Evolutionary conservation across 2,888 invertebrate genomes (phyloP).

Genomic region (Rhingia rostrata): DNA sequence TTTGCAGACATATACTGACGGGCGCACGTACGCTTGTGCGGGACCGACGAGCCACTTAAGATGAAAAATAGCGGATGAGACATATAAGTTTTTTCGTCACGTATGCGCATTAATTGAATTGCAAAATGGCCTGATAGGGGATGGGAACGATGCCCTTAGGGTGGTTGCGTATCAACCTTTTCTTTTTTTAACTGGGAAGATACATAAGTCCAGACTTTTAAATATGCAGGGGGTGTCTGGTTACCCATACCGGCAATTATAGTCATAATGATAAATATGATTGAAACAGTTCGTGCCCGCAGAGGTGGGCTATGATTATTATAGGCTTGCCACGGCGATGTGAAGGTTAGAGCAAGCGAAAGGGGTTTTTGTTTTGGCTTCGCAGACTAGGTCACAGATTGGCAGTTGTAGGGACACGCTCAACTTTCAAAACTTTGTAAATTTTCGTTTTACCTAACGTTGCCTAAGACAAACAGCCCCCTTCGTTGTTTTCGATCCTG

Average conservation of each 20-base stretch:
- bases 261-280: slow-evolving; percentile 41
- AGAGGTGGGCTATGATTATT: slow-evolving; percentile 11
- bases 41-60: slow-evolving; percentile 57
- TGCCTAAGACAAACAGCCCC: no score
- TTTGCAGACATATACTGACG: slow-evolving; percentile 35
- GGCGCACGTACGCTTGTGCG: slow-evolving; percentile 47
- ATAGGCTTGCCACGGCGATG: not conserved
- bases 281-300: slow-evolving; percentile 20
- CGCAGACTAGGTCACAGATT: no score
- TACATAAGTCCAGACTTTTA: slow-evolving; percentile 40
- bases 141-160: not conserved
- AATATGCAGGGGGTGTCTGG: slow-evolving; percentile 52
- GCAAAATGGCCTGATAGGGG: slow-evolving; percentile 41
- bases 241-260: slow-evolving; percentile 6
- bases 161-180: slow-evolving; percentile 18
- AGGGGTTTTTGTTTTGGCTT: no score
- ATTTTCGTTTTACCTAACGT: no score
- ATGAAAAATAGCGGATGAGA: slow-evolving; percentile 70
- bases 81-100: slow-evolving; percentile 69
- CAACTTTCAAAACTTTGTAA: no score
- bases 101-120: slow-evolving; percentile 75
- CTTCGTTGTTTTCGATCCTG: no score
- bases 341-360: not conserved
- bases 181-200: slow-evolving; percentile 31
- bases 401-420: no score